Base-by-base conservation (phyloP, 2,888 invertebrate species). In the Pecten maximus region DNA sequence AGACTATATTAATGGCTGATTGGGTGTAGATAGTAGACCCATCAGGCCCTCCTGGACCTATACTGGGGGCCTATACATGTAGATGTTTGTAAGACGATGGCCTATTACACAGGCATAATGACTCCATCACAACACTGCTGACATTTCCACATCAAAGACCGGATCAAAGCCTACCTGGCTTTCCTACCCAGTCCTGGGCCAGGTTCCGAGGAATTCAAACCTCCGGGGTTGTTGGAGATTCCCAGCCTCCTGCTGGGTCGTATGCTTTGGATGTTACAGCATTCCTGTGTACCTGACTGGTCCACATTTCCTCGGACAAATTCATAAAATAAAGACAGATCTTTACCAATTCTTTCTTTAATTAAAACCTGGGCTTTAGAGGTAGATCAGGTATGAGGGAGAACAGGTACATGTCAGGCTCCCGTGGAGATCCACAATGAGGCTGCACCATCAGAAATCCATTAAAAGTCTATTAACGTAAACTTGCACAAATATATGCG, bases 131-230 rank as follows among this genome's bases (percentile, higher is more conserved):
- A 39, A 3, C 88, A 48, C 48, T 35, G 88, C 35, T 48, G 35
- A n/a, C 40, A 48, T 35, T 23, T 39, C 12, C 40, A 90, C 90
- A 48, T 90, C 90, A 90, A 90, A 90, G 86, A 35, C 8, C 15
- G 48, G 88, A 90, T 90, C 90, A 90, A 90, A 90, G 48, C 86
- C 88, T 50, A 40, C 2, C 35, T 40, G 40, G 88, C 28, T 40
- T 88, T 44, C 48, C 44, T 6, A 2, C 40, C 88, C 44, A 12
- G 40, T 40, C 35, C 74, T 35, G 35, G 74, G 15, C 74, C 74
- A 74, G 16, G 74, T 74, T 74, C 74, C 74, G 28, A 74, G 74
- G 74, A 74, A 74, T 74, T 28, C 28, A 28, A 74, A 74, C 74
- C 74, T 74, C 74, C 74, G 74, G 74, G 35, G 74, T 35, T 74